A percentile compares a stretch with the other conserved stretches of the same genome.
Evolutionary conservation across 2,113 vertebrate genomes (phyloP).

Genomic region (Podarcis muralis): DNA sequence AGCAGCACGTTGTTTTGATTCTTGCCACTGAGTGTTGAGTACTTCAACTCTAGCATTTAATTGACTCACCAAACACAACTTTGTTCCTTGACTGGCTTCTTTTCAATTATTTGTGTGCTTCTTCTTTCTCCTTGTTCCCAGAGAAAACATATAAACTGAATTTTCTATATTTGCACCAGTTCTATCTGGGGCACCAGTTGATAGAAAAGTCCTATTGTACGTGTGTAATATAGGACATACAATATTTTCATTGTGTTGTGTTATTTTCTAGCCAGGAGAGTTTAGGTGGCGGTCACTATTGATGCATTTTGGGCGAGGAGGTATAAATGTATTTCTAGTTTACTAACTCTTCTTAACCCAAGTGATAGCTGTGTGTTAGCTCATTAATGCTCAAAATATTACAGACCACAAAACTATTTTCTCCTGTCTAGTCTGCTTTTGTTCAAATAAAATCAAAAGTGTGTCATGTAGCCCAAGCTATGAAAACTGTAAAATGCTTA

Average conservation of each 20-base stretch:
- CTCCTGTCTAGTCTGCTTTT: not conserved
- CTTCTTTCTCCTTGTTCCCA: not conserved
- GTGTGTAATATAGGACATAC: not conserved
- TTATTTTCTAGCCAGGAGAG: not conserved
- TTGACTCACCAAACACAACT: not conserved
- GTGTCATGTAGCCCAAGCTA: not conserved
- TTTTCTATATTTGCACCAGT: not conserved
- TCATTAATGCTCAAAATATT: not conserved
- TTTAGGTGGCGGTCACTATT: not conserved
- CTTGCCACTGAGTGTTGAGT: not conserved
- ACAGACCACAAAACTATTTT: not conserved
- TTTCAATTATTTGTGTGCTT: not conserved
- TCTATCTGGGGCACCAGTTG: not conserved
- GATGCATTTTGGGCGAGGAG: not conserved
- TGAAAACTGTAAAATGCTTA: not conserved
- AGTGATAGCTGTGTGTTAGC: not conserved
- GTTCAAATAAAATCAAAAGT: not conserved
- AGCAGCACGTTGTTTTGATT: not conserved
- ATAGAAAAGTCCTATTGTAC: not conserved
- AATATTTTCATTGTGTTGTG: not conserved
- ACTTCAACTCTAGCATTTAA: not conserved
- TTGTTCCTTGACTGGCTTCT: not conserved
- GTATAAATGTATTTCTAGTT: not conserved
- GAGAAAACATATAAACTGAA: not conserved
- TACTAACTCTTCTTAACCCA: not conserved